Conservation (phyloP, 2,113 vertebrate species). For the Paraplagusia blochii region DNA sequence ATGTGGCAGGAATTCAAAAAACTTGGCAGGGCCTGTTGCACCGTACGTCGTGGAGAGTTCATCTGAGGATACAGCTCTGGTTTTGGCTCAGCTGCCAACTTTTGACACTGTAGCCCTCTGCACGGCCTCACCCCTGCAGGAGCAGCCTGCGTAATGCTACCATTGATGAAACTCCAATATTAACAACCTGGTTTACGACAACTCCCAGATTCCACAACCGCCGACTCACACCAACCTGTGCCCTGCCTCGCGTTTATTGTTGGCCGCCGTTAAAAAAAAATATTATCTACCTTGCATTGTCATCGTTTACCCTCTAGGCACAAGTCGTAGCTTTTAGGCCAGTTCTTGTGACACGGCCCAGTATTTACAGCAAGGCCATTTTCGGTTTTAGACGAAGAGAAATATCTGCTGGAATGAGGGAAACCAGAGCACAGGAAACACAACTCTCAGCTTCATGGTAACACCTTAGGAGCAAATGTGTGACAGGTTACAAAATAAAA, state of each 20-base stretch:
- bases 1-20: conserved; percentile 70
- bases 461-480: conserved; percentile 13
- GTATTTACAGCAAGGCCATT: background rate
- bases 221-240: conserved; percentile 5
- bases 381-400: conserved; percentile 2
- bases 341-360: background rate
- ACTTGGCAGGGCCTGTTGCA: conserved; percentile 66
- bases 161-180: conserved; percentile 71
- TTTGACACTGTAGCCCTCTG: conserved; percentile 74
- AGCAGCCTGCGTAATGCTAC: conserved; percentile 61
- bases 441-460: conserved; percentile 1
- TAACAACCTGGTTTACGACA: conserved; percentile 69
- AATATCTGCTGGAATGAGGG: background rate
- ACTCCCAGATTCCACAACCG: conserved; percentile 47
- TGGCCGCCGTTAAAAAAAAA: too few relatives aligned
- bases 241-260: conserved; percentile 2
- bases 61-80: conserved; percentile 75
- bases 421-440: conserved; percentile 1
- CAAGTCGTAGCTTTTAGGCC: background rate
- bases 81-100: conserved; percentile 77
- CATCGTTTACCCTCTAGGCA: too few relatives aligned
- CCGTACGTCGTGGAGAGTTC: conserved; percentile 74
- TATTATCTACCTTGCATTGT: too few relatives aligned
- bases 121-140: conserved; percentile 70
- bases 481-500: background rate